These are phyloP conservation scores for Leptoteleia sp. DNA, from an alignment of 1,140 invertebrate species.

Conservation along the genomic window DNA sequence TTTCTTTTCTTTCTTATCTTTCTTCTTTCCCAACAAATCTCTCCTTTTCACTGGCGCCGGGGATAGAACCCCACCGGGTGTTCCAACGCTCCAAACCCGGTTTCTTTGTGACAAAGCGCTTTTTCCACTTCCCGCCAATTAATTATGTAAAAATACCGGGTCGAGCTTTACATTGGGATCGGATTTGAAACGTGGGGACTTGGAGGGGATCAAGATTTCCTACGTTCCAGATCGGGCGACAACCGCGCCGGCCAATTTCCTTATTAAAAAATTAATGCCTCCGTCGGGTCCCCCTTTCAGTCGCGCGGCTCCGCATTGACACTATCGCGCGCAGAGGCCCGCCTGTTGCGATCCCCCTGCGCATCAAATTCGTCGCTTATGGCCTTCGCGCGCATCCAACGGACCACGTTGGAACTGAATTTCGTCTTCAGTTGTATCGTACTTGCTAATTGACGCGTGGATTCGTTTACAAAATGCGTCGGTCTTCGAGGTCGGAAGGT, in stretches of 20 bases:
- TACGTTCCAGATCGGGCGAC: slow-evolving; percentile 39
- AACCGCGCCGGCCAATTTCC: slow-evolving; percentile 46
- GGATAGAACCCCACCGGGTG: too few relatives aligned
- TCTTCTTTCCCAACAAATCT: neutral
- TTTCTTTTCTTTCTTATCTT: too few relatives aligned
- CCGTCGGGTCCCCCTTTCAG: slow-evolving; percentile 27
- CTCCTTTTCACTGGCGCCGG: neutral
- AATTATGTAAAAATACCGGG: slow-evolving; percentile 34
- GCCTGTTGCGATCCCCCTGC: slow-evolving; percentile 1
- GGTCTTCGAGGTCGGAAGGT: too few relatives aligned
- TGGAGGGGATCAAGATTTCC: slow-evolving; percentile 28
- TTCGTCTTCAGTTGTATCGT: too few relatives aligned
- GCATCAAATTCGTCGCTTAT: neutral
- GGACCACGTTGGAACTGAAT: too few relatives aligned
- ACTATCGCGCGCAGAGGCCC: too few relatives aligned
- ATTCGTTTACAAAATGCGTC: too few relatives aligned
- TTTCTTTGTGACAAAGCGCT: slow-evolving; percentile 23
- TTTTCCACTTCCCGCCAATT: slow-evolving; percentile 8
- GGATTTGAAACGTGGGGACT: too few relatives aligned
- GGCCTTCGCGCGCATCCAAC: too few relatives aligned
- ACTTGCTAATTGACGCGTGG: too few relatives aligned
- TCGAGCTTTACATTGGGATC: slow-evolving; percentile 3
- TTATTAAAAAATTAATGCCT: slow-evolving; percentile 53
- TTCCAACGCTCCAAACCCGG: slow-evolving; percentile 8
- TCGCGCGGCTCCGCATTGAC: slow-evolving; percentile 5